Evolutionary conservation across 2,113 vertebrate species (phyloP).

Genomic region (Enhydra lutris): DNA sequence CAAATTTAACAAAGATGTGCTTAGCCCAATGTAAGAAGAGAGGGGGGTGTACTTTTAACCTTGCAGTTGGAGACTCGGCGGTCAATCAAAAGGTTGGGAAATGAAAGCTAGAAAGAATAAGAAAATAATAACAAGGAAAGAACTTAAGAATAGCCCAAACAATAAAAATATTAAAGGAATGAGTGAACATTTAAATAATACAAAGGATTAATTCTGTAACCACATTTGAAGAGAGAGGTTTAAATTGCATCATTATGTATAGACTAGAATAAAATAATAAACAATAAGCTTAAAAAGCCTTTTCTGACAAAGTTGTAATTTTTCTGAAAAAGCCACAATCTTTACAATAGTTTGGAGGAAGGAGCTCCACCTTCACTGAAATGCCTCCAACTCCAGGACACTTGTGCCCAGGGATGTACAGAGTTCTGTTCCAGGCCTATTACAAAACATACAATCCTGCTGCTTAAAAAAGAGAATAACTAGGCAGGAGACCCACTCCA

Average conservation of each 20-base stretch:
- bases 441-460: not conserved
- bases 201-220: not conserved
- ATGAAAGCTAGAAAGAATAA: not conserved
- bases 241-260: not conserved
- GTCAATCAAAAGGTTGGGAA: not conserved
- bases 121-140: not conserved
- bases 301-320: not conserved
- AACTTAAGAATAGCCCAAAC: not conserved
- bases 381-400: not conserved
- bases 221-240: not conserved
- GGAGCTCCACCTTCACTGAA: not conserved
- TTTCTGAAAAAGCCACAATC: not conserved
- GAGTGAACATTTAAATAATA: not conserved
- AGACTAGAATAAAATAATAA: not conserved
- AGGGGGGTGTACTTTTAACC: not conserved
- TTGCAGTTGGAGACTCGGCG: not conserved
- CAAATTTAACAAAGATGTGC: not conserved
- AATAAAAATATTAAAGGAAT: not conserved
- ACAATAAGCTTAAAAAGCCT: not conserved
- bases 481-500: fast-evolving
- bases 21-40: not conserved
- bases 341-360: not conserved
- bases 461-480: not conserved
- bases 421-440: not conserved
- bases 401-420: fast-evolving